Base-by-base conservation (phyloP, 2,797 vertebrate species). In the Philypnodon macrostomus region DNA sequence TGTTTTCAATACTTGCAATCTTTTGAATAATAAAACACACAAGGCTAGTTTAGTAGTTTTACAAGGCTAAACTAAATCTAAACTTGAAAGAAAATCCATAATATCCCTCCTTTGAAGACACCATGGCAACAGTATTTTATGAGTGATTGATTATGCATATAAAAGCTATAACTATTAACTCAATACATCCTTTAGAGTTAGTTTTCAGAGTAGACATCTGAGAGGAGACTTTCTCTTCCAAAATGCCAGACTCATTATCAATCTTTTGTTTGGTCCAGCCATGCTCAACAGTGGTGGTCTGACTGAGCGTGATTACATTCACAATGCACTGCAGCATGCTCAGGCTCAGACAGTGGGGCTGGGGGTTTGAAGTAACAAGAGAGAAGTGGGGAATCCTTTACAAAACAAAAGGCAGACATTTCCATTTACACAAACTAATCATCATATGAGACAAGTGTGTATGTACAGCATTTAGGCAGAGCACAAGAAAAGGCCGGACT, bases 281-380 rank as follows among this genome's bases (percentile, higher is more conserved):
- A 53, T 50, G 51, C 33, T 49, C 47, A 70, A 29, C 54, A 71
- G 45, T 16, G 34, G 47, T 64, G 42, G 58, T 57, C 72, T 75
- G 73, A 69, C 44, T 47, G 67, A 57, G 54, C 0, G 47, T 67
- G 78, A 83, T 83, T 79, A 79, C 81, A 83, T 81, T 83, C 72
- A 74, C 59, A 63, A 38, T n/a, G 33, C 56, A 65, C 64, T 66
- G 45, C 54, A 9, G 65, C 73, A 69, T 73, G 74, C 75, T 77
- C 52, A 68, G 79, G 74, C 71, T 64, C 63, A 38, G 68, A 68
- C 58, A 75, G 39, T 5, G 30, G 61, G 49, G 58, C 7, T 26
- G 67, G 19, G n/a, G 58, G 55, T 65, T 70, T 58, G 51, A 73
- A 73, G 58, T 34, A 51, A 75, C 70, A 77, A 70, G 70, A 45